A percentile compares a stretch with the other conserved stretches of the same genome.
These are phyloP conservation scores for Sardina pilchardus DNA, from an alignment of 2,113 vertebrate species.

Conservation along the genomic window DNA sequence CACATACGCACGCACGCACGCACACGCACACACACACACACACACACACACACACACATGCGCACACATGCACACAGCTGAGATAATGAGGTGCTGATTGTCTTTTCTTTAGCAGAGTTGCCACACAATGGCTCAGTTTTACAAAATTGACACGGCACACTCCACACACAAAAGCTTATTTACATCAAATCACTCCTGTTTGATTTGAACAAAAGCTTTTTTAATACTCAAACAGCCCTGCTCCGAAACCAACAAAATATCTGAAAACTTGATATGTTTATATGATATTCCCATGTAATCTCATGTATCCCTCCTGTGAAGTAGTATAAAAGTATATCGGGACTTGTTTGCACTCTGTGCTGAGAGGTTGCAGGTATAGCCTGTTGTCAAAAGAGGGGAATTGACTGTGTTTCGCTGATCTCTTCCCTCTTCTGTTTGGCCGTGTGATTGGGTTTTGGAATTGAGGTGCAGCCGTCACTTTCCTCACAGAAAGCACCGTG, in stretches of 20 bases:
- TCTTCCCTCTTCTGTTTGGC: background rate
- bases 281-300: background rate
- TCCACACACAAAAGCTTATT: background rate
- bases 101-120: background rate
- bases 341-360: background rate
- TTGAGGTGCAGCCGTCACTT: background rate
- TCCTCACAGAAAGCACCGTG: background rate
- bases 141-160: no score
- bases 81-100: background rate
- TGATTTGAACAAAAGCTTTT: background rate
- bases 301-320: background rate
- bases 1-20: background rate
- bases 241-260: no score
- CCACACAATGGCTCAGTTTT: background rate
- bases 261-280: no score
- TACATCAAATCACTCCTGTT: background rate
- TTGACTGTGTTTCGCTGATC: background rate
- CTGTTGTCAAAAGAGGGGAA: background rate
- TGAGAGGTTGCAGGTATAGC: background rate
- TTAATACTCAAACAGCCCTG: background rate
- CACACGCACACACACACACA: background rate
- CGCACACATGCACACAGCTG: background rate
- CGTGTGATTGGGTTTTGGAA: constrained; percentile 2
- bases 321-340: background rate
- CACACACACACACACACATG: background rate